Evolutionary conservation across 2,888 invertebrate genomes (phyloP).

Genomic region (Kryphioiulus occultus): DNA sequence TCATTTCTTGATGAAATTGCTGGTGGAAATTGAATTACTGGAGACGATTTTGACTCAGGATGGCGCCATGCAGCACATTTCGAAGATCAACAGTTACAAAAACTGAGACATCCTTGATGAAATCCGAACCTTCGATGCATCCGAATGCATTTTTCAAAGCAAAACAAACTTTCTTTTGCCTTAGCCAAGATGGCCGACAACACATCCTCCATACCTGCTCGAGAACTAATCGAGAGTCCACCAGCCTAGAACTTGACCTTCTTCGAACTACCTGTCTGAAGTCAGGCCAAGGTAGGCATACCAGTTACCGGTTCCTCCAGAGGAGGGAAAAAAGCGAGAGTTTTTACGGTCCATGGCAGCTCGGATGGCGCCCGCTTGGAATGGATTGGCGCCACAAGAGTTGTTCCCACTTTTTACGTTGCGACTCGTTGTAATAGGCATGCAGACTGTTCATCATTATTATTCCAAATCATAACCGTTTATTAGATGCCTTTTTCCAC

Average conservation of each 20-base stretch:
- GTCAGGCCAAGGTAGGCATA: neutral
- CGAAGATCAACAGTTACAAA: no score
- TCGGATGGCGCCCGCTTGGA: neutral
- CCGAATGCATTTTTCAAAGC: neutral
- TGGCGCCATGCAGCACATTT: no score
- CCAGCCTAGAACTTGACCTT: neutral
- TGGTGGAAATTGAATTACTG: no score
- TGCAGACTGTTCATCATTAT: neutral
- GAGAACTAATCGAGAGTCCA: neutral
- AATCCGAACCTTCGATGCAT: no score
- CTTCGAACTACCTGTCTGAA: neutral
- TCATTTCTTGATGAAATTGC: no score
- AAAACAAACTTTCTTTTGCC: no score
- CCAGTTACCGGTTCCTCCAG: neutral
- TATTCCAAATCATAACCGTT: conserved; percentile 23
- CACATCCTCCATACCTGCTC: neutral
- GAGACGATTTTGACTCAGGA: no score
- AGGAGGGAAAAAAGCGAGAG: neutral
- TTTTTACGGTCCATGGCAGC: neutral
- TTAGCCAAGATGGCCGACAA: neutral
- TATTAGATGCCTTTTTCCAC: conserved; percentile 3
- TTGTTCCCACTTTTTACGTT: neutral
- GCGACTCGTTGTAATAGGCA: neutral
- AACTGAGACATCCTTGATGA: neutral
- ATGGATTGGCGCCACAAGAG: neutral